A percentile compares a stretch with the other conserved stretches of the same genome.
Conservation (phyloP, 1,140 invertebrate species). For the Venustaconcha ellipsiformis region DNA sequence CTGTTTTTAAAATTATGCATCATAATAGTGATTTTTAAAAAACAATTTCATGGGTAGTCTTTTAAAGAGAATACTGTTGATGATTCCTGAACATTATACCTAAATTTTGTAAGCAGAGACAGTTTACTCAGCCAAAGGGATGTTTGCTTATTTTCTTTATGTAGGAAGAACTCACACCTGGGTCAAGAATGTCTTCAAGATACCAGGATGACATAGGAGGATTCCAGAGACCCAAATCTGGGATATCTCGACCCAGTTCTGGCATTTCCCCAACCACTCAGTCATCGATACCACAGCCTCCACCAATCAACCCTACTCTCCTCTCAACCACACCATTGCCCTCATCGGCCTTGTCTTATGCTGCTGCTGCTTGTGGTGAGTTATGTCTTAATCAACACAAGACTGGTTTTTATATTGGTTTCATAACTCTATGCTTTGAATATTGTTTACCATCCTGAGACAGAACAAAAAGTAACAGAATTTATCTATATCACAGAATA, state of each 20-base stretch:
- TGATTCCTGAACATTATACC: no score
- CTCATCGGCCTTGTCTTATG: constrained; percentile 48
- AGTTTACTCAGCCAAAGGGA: background rate
- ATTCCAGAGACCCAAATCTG: constrained; percentile 37
- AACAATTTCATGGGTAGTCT: no score
- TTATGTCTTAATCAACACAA: background rate
- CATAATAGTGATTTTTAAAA: no score
- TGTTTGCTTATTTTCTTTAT: constrained; percentile 1
- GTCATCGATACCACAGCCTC: constrained; percentile 42
- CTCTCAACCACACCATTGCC: constrained; percentile 54
- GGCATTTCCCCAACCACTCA: constrained; percentile 34
- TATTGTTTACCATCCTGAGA: background rate
- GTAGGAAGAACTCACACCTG: constrained; percentile 44
- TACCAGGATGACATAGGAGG: constrained; percentile 49
- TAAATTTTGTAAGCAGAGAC: no score
- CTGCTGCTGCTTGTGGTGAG: constrained; percentile 58
- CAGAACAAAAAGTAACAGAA: background rate
- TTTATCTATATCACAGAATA: background rate
- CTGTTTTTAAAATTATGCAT: no score
- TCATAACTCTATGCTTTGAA: background rate
- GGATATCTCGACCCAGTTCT: constrained; percentile 46
- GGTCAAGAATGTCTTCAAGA: constrained; percentile 53
- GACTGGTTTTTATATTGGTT: background rate
- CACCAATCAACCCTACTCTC: constrained; percentile 54
- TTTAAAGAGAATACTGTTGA: no score